Evolutionary conservation across 2,888 invertebrate genomes (phyloP).

Genomic region (Eupithecia exiguata): DNA sequence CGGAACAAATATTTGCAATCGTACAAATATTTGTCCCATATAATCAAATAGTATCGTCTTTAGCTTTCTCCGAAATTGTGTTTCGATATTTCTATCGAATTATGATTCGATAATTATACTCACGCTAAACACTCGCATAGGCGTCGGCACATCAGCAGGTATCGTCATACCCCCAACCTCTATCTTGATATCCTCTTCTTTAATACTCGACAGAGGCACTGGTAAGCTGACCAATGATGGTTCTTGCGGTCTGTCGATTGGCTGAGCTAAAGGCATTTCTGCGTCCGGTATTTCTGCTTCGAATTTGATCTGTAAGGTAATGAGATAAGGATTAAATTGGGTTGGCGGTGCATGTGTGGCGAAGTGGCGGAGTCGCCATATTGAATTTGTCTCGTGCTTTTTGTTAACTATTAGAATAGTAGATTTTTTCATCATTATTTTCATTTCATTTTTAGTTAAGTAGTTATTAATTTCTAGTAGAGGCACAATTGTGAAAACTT

Average conservation of each 20-base stretch:
- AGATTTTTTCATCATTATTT: no score
- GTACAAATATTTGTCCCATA: no score
- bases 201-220: constrained; percentile 72
- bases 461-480: no score
- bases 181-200: constrained; percentile 72
- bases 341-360: not conserved
- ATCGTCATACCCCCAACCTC: constrained; percentile 57
- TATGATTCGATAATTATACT: constrained; percentile 52
- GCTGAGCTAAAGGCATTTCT: constrained; percentile 44
- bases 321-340: not conserved
- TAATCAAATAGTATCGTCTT: no score
- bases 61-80: no score
- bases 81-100: no score
- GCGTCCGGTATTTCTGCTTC: constrained; percentile 57
- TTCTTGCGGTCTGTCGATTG: constrained; percentile 41
- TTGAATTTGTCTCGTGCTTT: no score
- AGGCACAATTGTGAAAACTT: no score
- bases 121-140: constrained; percentile 66
- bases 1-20: no score
- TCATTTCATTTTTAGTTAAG: no score
- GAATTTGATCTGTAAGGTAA: constrained; percentile 57
- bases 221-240: constrained; percentile 58
- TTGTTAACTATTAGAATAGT: no score
- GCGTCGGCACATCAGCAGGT: constrained; percentile 61
- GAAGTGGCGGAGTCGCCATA: no score